A percentile compares a stretch with the other conserved stretches of the same genome.
Evolutionary conservation across 2,113 vertebrate genomes (phyloP).

Genomic region (Psilopogon haemacephalus): DNA sequence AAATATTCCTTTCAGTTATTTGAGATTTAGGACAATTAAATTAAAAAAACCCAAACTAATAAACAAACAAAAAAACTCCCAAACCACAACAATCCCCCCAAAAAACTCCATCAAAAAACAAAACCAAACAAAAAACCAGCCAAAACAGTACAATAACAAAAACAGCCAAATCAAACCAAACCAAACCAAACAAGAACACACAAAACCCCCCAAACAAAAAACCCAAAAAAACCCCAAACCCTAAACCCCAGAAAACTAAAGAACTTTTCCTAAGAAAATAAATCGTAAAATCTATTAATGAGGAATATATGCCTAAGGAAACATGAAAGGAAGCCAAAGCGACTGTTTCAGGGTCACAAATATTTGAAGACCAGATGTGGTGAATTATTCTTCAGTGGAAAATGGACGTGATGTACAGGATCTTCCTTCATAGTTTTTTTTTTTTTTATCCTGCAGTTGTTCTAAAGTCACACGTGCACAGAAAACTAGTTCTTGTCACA

Average conservation of each 20-base stretch:
- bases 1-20: neutral
- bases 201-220: no score
- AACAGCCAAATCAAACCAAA: no score
- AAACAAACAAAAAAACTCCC: neutral
- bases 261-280: neutral
- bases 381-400: neutral
- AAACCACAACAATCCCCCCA: neutral
- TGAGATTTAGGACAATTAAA: neutral
- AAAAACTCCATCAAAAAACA: neutral
- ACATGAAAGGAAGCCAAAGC: neutral
- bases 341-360: neutral
- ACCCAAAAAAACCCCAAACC: no score
- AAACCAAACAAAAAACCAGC: no score
- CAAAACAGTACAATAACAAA: no score
- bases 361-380: neutral
- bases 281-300: neutral
- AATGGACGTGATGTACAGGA: rapidly evolving
- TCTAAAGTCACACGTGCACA: neutral
- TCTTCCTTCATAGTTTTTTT: neutral
- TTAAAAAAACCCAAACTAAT: rapidly evolving
- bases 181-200: no score
- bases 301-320: neutral
- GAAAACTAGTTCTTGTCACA: neutral
- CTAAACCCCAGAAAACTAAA: neutral
- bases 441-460: neutral